phyloP scores from a whole-genome alignment of 2,888 invertebrate genomes.

The Caenorhabditis panamensis region DNA sequence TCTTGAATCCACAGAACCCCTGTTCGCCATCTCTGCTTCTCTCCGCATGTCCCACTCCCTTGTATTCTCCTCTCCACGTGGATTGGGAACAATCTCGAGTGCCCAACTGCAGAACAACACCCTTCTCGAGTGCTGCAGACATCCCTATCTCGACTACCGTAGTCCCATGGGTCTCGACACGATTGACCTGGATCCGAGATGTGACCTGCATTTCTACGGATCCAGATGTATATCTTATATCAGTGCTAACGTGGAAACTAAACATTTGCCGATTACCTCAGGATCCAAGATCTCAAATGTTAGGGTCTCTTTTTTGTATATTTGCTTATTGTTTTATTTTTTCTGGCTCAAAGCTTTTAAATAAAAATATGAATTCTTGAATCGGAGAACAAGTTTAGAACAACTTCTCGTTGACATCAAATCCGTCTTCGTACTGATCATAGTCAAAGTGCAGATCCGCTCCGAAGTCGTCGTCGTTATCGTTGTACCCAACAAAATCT shows the following conservation, averaged over 20 bases:
- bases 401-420: conserved; percentile 51
- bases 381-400: conserved; percentile 45
- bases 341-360: background rate
- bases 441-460: conserved; percentile 64
- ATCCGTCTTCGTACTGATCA: conserved; percentile 65
- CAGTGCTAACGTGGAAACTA: background rate
- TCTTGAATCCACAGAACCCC: conserved; percentile 35
- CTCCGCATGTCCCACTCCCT: conserved; percentile 47
- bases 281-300: background rate
- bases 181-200: conserved; percentile 49
- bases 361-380: no score
- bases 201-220: conserved; percentile 46
- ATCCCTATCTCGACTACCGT: conserved; percentile 32
- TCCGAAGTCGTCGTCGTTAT: conserved; percentile 64
- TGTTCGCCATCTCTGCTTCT: conserved; percentile 44
- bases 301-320: conserved; percentile 9
- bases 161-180: conserved; percentile 22
- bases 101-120: conserved; percentile 62
- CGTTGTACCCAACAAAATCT: conserved; percentile 33
- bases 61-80: conserved; percentile 48
- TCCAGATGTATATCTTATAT: conserved; percentile 13
- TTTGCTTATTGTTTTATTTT: background rate
- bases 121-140: conserved; percentile 52
- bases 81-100: conserved; percentile 43
- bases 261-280: conserved; percentile 36